Base-by-base conservation (phyloP, 2,888 invertebrate species). In the Darwinula stevensoni region DNA sequence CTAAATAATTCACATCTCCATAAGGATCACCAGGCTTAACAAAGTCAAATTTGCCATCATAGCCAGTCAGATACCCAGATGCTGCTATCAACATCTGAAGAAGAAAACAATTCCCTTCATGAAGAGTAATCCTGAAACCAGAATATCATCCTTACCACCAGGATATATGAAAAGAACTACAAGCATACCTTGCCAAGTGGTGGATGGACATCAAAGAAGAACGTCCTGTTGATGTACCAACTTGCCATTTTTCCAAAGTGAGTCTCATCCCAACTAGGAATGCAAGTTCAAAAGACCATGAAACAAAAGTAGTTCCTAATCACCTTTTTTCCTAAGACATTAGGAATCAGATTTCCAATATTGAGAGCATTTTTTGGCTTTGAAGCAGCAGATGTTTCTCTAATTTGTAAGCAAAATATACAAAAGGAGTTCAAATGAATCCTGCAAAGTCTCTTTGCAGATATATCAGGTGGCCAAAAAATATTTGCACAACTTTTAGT, bases 161-260 rank as follows among this genome's bases (percentile, higher is more conserved):
- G 14, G 27, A 17, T 18, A 22, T 28, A 16, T 14, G 30, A 14
- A 31, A 13, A 29, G 12, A n/a, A 33, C 14, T 9, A 36, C 4
- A 11, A 34, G 3, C 34, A 46, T 59, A 82, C 84, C 63, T 91
- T 91, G 43, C 88, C 91, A 32, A 88, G 59, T 14, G 91, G 88
- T 35, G 91, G 91, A 57, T 91, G 91, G 2, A 91, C 91, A 57
- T 91, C 91, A 55, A 91, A 91, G 56, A 91, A 91, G 52, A 88
- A 88, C 34, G 86, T 86, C 41, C 80, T 62, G 44, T 88, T 91
- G 39, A 91, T 86, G 46, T 91, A 91, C 84, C 86, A 91, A 47
- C 82, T 84, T 2, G 76, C 84, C 84, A 91, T 88, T 62, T 91
- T 91, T 1, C 88, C 88, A 61, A 91, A 91, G 57, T 91, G 91